Percentiles rank a stretch among this genome's conserved stretches.
Evolutionary conservation across 2,888 invertebrate species (phyloP).

Genomic region (Trissolcus brochymenae): DNA sequence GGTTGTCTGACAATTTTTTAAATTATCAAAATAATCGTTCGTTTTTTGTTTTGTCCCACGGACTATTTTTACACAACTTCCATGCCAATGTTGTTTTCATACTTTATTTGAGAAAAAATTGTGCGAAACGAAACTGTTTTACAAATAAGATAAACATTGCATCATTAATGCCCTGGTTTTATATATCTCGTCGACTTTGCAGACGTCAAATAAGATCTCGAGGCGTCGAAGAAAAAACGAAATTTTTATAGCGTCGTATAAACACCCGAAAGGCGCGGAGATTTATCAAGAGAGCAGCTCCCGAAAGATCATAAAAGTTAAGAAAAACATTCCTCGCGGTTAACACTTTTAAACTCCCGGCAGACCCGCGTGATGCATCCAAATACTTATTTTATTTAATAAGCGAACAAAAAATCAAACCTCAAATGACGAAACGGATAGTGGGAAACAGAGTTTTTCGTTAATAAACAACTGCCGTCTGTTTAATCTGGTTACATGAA

Average conservation of each 20-base stretch:
- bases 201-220: no score
- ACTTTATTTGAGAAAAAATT: no score
- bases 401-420: conserved; percentile 25
- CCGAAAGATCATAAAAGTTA: conserved; percentile 18
- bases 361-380: not conserved
- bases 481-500: conserved; percentile 5
- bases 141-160: no score
- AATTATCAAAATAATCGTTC: no score
- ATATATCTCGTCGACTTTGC: no score
- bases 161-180: no score
- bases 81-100: no score
- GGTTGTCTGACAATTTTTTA: no score
- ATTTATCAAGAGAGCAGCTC: conserved; percentile 14
- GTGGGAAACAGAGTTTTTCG: not conserved
- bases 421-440: conserved; percentile 8
- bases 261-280: conserved; percentile 4
- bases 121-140: no score
- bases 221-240: not conserved
- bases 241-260: conserved; percentile 11
- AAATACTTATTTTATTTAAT: conserved; percentile 13
- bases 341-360: conserved; percentile 1
- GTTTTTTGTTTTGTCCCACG: no score
- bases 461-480: not conserved
- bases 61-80: no score
- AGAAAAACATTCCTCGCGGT: conserved; percentile 29